Evolutionary conservation across 2,113 vertebrate genomes (phyloP), one percentile per base, ranked within the genome.

Genomic region (Pachyramphus minor): DNA sequence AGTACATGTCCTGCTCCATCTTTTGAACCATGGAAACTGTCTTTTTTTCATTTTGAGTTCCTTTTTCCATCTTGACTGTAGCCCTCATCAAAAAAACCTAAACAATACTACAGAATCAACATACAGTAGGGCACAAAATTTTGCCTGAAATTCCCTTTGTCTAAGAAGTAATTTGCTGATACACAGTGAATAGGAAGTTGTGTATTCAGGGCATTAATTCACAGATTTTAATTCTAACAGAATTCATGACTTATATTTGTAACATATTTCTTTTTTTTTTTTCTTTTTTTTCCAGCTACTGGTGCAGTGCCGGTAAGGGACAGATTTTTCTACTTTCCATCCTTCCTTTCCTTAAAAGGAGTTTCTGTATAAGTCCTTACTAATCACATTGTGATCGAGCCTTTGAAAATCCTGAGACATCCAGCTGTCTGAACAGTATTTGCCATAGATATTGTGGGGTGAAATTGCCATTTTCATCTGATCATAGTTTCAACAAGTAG

Each of bases 311-410:
- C 14, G 83, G 91, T 95, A 95, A 95, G 89, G n/a, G 44, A 35
- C 30, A 88, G n/a, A 81, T 50, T 72, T 93, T 90, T 78, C 80
- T 71, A 11, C 50, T 67, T 55, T 14, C 52, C 24, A 60, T 59
- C 5, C 16, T 56, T 86, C 66, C 47, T 92, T 71, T 74, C 42
- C 55, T 90, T 85, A 84, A 59, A 59, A 90, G 64, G 39, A 44
- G 27, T 81, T 95, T 89, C 76, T 27, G 17, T 81, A 44, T 77
- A 89, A 96, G 95, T 90, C 86, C 66, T 78, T 84, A 28, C 73
- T 95, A 87, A 95, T 81, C 86, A 59, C 55, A 56, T 78, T 76
- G 50, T 72, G 68, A 95, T 71, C 0, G 28, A 95, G 89, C 91
- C 33, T 89, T 93, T 84, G 73, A 89, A 82, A 89, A 90, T 31